These are phyloP conservation scores for Drosophila pegasa DNA, from an alignment of 2,888 invertebrate species.

Conservation along the genomic window DNA sequence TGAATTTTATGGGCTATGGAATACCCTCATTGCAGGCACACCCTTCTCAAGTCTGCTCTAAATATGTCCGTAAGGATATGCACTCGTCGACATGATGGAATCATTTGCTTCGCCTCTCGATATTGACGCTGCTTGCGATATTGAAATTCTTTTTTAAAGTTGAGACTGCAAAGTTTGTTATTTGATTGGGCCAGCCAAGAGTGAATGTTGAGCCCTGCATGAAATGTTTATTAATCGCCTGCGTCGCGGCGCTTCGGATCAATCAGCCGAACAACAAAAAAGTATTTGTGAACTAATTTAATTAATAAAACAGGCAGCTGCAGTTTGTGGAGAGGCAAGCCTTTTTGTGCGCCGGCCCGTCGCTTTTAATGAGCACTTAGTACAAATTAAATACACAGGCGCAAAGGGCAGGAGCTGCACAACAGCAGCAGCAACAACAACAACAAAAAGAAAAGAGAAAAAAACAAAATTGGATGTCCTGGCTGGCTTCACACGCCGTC, in stretches of 20 bases:
- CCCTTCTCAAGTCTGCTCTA: neutral
- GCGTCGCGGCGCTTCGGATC: slow-evolving; percentile 18
- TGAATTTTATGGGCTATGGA: slow-evolving; percentile 7
- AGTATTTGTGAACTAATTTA: slow-evolving; percentile 64
- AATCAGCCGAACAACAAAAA: slow-evolving; percentile 22
- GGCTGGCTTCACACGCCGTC: slow-evolving; percentile 58
- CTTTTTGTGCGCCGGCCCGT: slow-evolving; percentile 9
- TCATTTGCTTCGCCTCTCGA: neutral
- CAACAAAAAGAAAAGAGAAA: too few species aligned
- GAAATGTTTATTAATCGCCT: slow-evolving; percentile 37
- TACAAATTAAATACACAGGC: slow-evolving; percentile 69
- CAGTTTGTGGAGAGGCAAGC: slow-evolving; percentile 18
- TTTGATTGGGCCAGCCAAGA: slow-evolving; percentile 28
- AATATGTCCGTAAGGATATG: neutral
- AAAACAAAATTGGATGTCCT: slow-evolving; percentile 28
- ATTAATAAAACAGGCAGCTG: slow-evolving; percentile 49
- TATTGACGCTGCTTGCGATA: slow-evolving; percentile 22
- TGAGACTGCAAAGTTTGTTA: slow-evolving; percentile 32
- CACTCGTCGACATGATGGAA: neutral
- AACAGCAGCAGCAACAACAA: too few species aligned
- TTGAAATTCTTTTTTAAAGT: slow-evolving; percentile 53
- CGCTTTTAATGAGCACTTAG: slow-evolving; percentile 75
- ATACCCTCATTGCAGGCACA: neutral
- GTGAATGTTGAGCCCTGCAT: slow-evolving; percentile 21
- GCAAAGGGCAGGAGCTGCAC: slow-evolving; percentile 1